Evolutionary conservation across 2,113 vertebrate genomes (phyloP), one percentile per base, ranked within the genome.

Genomic region (Leiothrix lutea): DNA sequence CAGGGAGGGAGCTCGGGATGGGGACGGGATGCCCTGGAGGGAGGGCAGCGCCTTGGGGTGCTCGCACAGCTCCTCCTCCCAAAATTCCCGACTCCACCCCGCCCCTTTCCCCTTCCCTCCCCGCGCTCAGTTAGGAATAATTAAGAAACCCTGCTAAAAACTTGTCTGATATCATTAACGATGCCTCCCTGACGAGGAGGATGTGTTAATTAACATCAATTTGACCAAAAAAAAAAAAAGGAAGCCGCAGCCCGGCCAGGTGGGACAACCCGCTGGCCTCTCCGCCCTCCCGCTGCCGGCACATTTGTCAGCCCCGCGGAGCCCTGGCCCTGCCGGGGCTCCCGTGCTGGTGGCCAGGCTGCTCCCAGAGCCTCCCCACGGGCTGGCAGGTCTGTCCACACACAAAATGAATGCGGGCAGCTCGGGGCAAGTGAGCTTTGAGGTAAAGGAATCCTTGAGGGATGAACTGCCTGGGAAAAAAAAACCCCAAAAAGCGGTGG

Each of bases 71-170:
- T 23, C 36, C 3, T 33, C 12, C 61, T 44, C 3, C 80, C 69
- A 24, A 81, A 81, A 89, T 16, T 11, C 60, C n/a, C 1, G 7
- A 25, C 42, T 2, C 4, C 9, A 2, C 12, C 1, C 38, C 16
- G 3, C 2, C 31, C 44, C 36, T 62, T 31, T 2, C 58, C 44
- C 4, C n/a, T 62, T 81, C 85, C 47, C 61, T 94, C 80, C 57
- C 56, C 35, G 62, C 36, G 6, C 72, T 79, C 94, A 75, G 65
- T 96, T 86, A 95, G 75, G 73, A 90, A 65, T 92, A 97, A 98
- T 97, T 84, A 92, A 98, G 86, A 91, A 97, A 95, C 66, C 35
- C 54, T 14, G 62, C 86, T 96, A 92, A 97, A 94, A 64, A 31
- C 80, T 69, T 94, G 77, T 44, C 81, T 61, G 86, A 75, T 73